A percentile compares a stretch with the other conserved stretches of the same genome.
Conservation (phyloP, 2,113 vertebrate species). For the Thymallus thymallus region DNA sequence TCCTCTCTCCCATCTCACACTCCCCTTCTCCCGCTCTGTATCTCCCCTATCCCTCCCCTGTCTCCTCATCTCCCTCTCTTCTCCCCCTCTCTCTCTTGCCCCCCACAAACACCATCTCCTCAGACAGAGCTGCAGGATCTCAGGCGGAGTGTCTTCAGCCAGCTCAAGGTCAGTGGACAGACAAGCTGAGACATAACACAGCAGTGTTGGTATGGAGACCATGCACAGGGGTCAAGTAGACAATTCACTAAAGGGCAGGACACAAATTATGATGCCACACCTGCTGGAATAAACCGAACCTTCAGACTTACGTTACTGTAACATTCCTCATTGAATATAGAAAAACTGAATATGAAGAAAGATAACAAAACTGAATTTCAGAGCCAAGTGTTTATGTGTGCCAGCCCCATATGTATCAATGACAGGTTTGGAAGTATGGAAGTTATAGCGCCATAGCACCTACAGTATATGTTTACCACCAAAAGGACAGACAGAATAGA, state of each 20-base stretch:
- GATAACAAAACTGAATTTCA: too few species aligned
- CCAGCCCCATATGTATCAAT: too few species aligned
- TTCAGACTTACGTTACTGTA: too few species aligned
- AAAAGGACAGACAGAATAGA: too few species aligned
- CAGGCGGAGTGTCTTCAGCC: constrained; percentile 24
- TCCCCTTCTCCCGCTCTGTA: constrained; percentile 10
- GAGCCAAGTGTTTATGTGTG: too few species aligned
- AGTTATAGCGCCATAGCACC: too few species aligned
- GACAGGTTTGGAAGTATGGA: too few species aligned
- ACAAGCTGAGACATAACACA: constrained; percentile 22
- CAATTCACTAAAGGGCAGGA: constrained; percentile 28
- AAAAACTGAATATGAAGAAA: too few species aligned
- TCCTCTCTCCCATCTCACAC: background rate
- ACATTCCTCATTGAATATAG: too few species aligned
- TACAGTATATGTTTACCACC: too few species aligned
- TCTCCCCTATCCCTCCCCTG: background rate
- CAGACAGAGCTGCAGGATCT: background rate
- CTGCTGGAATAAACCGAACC: background rate
- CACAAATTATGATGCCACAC: constrained; percentile 25
- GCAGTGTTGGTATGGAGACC: constrained; percentile 50
- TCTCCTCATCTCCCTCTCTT: background rate
- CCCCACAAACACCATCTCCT: background rate
- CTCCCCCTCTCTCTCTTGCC: constrained; percentile 9
- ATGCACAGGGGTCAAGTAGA: constrained; percentile 43
- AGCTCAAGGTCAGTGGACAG: constrained; percentile 53